A percentile compares a stretch with the other conserved stretches of the same genome.
These are phyloP conservation scores for Cephus runcator DNA, from an alignment of 2,888 invertebrate genomes.

Conservation along the genomic window DNA sequence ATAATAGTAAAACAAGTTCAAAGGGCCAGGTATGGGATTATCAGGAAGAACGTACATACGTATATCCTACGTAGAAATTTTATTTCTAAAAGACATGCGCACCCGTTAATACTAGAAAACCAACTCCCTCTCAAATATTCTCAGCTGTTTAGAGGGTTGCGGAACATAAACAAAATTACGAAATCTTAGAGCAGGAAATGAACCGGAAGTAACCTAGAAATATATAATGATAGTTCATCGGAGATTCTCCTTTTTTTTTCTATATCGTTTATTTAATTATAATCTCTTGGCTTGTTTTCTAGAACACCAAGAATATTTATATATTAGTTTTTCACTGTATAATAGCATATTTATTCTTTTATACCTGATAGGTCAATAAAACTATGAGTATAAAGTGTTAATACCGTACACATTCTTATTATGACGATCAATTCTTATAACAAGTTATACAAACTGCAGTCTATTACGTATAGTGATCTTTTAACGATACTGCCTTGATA, in stretches of 20 bases:
- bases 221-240: not conserved
- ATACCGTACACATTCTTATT: not conserved
- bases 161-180: not conserved
- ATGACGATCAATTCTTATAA: not conserved
- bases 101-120: not conserved
- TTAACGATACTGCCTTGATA: not conserved
- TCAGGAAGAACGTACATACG: not conserved
- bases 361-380: not conserved
- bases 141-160: not conserved
- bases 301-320: too few species aligned
- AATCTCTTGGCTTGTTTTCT: not conserved
- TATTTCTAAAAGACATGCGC: not conserved
- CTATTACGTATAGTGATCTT: not conserved
- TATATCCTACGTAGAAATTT: not conserved
- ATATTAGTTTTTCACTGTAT: not conserved
- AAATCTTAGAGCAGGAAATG: not conserved
- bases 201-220: not conserved
- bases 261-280: not conserved
- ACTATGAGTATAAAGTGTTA: not conserved
- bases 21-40: not conserved
- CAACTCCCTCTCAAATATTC: not conserved
- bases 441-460: not conserved
- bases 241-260: not conserved
- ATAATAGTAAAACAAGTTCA: not conserved
- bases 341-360: not conserved